These are phyloP conservation scores for Balaeniceps rex DNA, from an alignment of 2,113 vertebrate species.

Conservation along the genomic window DNA sequence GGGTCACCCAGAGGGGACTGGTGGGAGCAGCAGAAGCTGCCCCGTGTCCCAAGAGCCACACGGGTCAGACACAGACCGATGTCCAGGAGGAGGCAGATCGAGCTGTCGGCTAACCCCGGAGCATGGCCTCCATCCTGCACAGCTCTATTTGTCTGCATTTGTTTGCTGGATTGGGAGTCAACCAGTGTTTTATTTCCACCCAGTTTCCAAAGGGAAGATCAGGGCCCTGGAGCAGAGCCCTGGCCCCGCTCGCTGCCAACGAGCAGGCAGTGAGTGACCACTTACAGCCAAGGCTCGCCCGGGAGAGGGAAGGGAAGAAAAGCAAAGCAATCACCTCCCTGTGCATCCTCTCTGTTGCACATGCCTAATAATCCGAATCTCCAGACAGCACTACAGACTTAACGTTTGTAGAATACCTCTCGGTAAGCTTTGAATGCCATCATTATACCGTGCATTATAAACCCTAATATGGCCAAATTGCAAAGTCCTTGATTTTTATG, in stretches of 20 bases:
- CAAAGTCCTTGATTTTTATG: neutral
- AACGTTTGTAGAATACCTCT: neutral
- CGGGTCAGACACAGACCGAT: accelerated
- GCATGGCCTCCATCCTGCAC: accelerated
- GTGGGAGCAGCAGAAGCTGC: neutral
- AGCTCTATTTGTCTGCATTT: neutral
- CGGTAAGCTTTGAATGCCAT: neutral
- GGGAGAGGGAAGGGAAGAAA: neutral
- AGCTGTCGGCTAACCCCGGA: neutral
- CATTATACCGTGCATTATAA: neutral
- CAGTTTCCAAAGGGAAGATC: neutral
- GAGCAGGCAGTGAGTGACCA: neutral
- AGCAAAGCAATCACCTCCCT: neutral
- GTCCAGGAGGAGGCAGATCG: neutral
- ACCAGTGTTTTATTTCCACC: neutral
- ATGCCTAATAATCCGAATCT: neutral
- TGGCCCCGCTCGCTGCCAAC: accelerated
- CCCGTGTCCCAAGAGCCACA: accelerated
- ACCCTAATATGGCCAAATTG: neutral
- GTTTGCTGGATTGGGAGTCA: neutral
- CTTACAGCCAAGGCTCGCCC: neutral
- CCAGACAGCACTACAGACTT: neutral
- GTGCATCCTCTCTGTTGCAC: neutral
- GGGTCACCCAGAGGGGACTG: neutral
- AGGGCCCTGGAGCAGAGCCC: neutral